Evolutionary conservation across 2,888 invertebrate species (phyloP), one percentile per base, ranked within the genome.

Genomic region (Limnephilus rhombicus): DNA sequence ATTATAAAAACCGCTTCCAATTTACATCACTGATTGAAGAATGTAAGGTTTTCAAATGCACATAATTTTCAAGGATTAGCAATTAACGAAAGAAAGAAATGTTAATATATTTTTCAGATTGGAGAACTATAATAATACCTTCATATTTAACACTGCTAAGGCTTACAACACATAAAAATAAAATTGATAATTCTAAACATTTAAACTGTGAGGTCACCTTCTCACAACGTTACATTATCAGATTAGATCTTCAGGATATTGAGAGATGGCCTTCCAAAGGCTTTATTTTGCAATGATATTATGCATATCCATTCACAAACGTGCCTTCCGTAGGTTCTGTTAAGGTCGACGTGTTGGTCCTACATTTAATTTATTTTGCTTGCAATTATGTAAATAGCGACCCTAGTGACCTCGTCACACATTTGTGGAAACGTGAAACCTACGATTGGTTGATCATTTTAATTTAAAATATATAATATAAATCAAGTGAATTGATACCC

Each of bases 321-420:
- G 2, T 68, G 24, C 68, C 24, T 68, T 68, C 24, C 68, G 68
- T 68, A 68, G 68, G 15, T 82, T 34, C 34, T 34, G 34, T 18
- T 82, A 34, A 86, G 45, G 86, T 37, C 86, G 45, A 88, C 88
- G 53, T 88, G 49, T 24, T 86, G 49, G 91, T 82, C 53, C 91
- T 88, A 83, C 18, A 68, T 24, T 7, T 68, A 68, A 68, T 68
- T 68, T 68, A 68, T 68, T 68, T 92, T 89, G 80, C 89, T 80
- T 85, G 83, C 49, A 89, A 90, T 90, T 82, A 92, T 81, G 91
- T 91, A 86, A 92, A 90, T 85, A n/a, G 68, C 24, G 24, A 68
- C 68, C 68, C 68, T 68, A n/a, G 68, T n/a, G 91, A 45, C 92
- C 92, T 92, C 87, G 92, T 92, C 92, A 92, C 91, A 91, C 87